Conservation (phyloP, 2,113 vertebrate species). For the Machaerirhynchus nigripectus region DNA sequence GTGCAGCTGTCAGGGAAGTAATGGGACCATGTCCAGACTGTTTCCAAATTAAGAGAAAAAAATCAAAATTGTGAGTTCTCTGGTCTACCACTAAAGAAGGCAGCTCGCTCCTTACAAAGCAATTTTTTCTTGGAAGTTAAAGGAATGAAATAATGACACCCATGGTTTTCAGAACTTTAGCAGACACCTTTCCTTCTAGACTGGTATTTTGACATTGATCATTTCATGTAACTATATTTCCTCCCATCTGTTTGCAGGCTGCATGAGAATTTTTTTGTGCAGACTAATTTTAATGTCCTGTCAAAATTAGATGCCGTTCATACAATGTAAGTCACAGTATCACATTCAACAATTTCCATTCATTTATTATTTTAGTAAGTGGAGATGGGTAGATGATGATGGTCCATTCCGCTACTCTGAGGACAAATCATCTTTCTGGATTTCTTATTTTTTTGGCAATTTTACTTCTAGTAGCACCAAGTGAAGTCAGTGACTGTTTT, state of each 20-base stretch:
- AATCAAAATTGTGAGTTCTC: background rate
- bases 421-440: background rate
- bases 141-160: background rate
- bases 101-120: rapidly evolving
- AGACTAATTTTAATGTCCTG: background rate
- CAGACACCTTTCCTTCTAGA: background rate
- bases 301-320: background rate
- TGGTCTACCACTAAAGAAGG: background rate
- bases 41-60: background rate
- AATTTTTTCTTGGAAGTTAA: background rate
- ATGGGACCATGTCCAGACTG: background rate
- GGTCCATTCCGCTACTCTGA: background rate
- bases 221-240: background rate
- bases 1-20: background rate
- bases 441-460: background rate
- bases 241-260: background rate
- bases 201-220: background rate
- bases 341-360: background rate
- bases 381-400: background rate
- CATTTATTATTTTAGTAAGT: background rate
- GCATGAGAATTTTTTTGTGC: background rate
- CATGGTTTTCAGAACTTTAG: background rate
- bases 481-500: background rate
- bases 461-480: background rate
- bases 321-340: background rate